These are phyloP conservation scores for Cecropterus lyciades DNA, from an alignment of 1,140 invertebrate genomes.

Conservation along the genomic window DNA sequence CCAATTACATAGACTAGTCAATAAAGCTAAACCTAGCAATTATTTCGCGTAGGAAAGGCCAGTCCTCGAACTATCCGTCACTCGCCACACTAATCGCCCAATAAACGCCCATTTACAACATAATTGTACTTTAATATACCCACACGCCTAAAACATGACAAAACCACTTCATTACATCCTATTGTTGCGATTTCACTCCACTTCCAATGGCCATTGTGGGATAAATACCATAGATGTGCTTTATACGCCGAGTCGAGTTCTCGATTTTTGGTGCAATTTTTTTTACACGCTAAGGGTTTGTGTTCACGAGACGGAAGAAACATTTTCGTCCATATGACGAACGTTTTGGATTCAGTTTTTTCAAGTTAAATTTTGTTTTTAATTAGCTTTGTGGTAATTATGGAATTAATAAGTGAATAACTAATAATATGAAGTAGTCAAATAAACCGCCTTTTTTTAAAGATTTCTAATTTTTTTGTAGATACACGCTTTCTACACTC, in stretches of 20 bases:
- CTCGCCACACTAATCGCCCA: constrained; percentile 60
- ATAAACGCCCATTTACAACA: constrained; percentile 68
- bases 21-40: not conserved
- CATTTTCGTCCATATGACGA: too few relatives aligned
- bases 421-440: too few relatives aligned
- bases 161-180: constrained; percentile 70
- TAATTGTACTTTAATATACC: constrained; percentile 75
- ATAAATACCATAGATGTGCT: constrained; percentile 38
- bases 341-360: too few relatives aligned
- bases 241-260: constrained; percentile 32
- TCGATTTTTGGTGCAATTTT: constrained; percentile 26
- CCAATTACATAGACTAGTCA: not conserved
- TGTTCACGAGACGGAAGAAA: not conserved
- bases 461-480: too few relatives aligned
- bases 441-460: too few relatives aligned
- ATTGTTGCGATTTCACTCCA: constrained; percentile 70
- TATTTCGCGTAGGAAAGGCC: constrained; percentile 8
- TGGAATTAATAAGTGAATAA: too few relatives aligned
- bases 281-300: constrained; percentile 13
- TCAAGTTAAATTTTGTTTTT: too few relatives aligned
- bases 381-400: too few relatives aligned
- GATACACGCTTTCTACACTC: too few relatives aligned
- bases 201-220: constrained; percentile 58
- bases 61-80: constrained; percentile 37
- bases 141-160: constrained; percentile 64